phyloP scores from a whole-genome alignment of 2,888 invertebrate species.

The Drosophila ezoana region DNA sequence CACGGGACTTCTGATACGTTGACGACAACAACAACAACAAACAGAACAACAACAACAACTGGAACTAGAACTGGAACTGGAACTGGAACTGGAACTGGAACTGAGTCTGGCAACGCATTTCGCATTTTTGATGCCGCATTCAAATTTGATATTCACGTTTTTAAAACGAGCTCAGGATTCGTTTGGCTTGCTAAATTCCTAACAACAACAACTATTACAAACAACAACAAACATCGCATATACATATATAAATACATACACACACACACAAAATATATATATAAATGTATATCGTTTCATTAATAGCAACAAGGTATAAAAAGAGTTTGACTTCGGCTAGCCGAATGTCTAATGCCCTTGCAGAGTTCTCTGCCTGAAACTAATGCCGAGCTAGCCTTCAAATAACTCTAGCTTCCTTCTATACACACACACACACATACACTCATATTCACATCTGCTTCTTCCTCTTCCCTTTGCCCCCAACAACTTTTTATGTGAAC shows the following conservation, averaged over 20 bases:
- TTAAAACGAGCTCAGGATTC: slow-evolving; percentile 60
- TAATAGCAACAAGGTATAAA: slow-evolving; percentile 2
- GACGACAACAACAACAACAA: slow-evolving; percentile 64
- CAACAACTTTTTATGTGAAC: too few relatives aligned
- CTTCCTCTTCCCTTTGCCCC: too few relatives aligned
- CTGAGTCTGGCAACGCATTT: slow-evolving; percentile 48
- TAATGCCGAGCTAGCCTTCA: too few relatives aligned
- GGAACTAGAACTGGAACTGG: slow-evolving; percentile 48
- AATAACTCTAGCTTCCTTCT: neutral
- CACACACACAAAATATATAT: slow-evolving; percentile 5
- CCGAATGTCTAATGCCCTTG: slow-evolving; percentile 38
- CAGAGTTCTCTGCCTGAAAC: neutral
- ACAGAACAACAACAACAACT: slow-evolving; percentile 29
- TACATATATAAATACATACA: neutral
- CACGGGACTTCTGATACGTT: slow-evolving; percentile 84
- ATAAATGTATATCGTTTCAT: slow-evolving; percentile 14
- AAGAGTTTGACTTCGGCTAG: slow-evolving; percentile 2
- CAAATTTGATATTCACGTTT: slow-evolving; percentile 65
- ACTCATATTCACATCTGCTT: too few relatives aligned
- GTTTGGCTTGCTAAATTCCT: slow-evolving; percentile 61
- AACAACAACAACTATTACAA: slow-evolving; percentile 19
- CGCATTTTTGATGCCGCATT: slow-evolving; percentile 61
- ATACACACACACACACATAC: too few relatives aligned
- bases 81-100: slow-evolving; percentile 44
- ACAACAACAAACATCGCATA: slow-evolving; percentile 5